Evolutionary conservation across 2,113 vertebrate genomes (phyloP).

Genomic region (Sebastes fasciatus): DNA sequence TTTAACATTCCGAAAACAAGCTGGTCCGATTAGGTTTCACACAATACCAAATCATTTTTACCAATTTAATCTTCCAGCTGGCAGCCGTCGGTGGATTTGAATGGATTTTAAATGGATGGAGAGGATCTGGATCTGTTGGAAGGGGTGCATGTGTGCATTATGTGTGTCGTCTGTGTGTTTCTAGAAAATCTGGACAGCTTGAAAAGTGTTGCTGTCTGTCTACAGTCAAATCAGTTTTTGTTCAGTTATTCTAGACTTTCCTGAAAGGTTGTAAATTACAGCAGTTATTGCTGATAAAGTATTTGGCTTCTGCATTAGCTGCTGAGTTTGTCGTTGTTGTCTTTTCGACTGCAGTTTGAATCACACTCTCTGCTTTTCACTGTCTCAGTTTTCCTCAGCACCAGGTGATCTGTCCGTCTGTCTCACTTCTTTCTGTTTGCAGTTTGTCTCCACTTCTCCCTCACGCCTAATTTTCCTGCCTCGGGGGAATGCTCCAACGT

Average conservation of each 20-base stretch:
- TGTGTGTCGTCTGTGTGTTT: neutral
- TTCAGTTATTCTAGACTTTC: neutral
- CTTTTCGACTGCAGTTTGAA: neutral
- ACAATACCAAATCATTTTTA: neutral
- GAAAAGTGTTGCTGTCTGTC: neutral
- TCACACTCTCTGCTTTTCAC: neutral
- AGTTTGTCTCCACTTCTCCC: conserved; percentile 5
- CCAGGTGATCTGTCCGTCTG: neutral
- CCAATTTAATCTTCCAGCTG: neutral
- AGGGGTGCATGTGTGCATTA: neutral
- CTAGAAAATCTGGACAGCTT: neutral
- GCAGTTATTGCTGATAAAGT: conserved; percentile 18
- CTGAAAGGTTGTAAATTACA: conserved; percentile 24
- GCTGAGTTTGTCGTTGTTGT: neutral
- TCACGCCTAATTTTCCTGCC: conserved; percentile 34
- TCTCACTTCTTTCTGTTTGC: conserved; percentile 11
- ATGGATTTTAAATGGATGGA: neutral
- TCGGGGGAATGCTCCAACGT: conserved; percentile 7
- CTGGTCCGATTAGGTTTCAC: neutral
- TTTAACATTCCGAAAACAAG: neutral
- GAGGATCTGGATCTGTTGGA: neutral
- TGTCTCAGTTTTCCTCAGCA: neutral
- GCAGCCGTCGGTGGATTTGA: neutral
- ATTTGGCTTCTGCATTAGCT: conserved; percentile 6
- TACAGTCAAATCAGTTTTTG: neutral